Base-by-base conservation (phyloP, 2,888 invertebrate genomes). In the Notodonta dromedarius region DNA sequence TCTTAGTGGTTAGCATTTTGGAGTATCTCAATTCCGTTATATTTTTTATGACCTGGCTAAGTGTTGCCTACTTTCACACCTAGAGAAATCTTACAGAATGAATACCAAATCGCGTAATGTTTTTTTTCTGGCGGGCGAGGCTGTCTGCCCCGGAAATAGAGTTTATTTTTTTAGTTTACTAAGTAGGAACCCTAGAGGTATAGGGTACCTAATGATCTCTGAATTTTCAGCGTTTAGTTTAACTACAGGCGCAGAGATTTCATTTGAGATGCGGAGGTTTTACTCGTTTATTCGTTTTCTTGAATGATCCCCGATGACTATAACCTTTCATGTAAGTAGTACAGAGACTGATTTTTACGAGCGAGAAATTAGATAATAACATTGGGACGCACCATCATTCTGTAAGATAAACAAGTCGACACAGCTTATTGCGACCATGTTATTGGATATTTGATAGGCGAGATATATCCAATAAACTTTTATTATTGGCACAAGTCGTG, bases 381-480 rank as follows among this genome's bases (percentile, higher is more conserved):
- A 78, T 78, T 69, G 77, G 75, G 73, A 73, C 79, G 78, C 78
- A 76, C 71, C 75, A 78, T 79, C 76, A 80, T 71, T 79, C 74
- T 73, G 73, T 75, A 74, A 81, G 78, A 83, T 85, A 84, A 84
- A 86, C 81, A 83, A 82, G 77, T 74, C 78, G 74, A 85, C 77
- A 77, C 77, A 77, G 80, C 82, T 84, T 85, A 87, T 87, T 84
- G 86, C 82, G 83, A 79, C 77, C 76, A 75, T 69, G 82, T 86
- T 89, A 89, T 88, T 85, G 84, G 86, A 85, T 85, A 87, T 88
- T 86, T 86, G 88, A 88, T 88, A 86, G 85, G 83, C 85, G 84
- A 83, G 80, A 85, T 85, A 87, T 86, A 80, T 80, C 84, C 86
- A 83, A 88, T 89, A 87, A 89, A 88, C 80, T 88, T 88, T 89